Base-by-base conservation (phyloP, 2,113 vertebrate species). In the Sitta europaea region DNA sequence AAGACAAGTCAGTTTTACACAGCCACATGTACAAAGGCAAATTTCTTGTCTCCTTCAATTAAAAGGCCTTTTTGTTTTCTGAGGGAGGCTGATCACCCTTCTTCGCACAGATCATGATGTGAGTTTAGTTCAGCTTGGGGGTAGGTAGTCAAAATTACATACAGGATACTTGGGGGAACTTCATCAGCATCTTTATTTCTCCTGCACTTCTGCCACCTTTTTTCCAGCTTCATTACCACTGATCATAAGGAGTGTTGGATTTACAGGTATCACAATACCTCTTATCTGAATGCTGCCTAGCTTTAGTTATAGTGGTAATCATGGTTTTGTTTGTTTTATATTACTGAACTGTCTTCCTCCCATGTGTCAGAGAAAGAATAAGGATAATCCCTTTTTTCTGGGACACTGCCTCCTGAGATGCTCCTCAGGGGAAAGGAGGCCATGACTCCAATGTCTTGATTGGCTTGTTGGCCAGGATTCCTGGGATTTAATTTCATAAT, bases 1-100 rank as follows among this genome's bases (percentile, higher is more conserved):
- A 66, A 74, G 53, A 40, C n/a, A 28, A 36, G 36, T 74, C n/a
- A 47, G 40, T 74, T 90, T 67, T 88, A 53, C n/a, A 47, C 12
- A 62, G 67, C 27, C 33, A 47, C 40, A n/a, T 0, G 0, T 55
- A 58, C 48, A 66, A 23, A 62, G 43, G 38, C 38, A 78, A 17
- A 36, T 65, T 85, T 85, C 29, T 70, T 0, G 0, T 38, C 14
- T 62, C 23, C 20, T 78, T 62, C 33, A 62, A 6, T 70, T 73
- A n/a, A 54, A 51, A 53, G 10, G 7, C 31, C 28, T 35, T 94
- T 77, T 36, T 70, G 51, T 73, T 90, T 84, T 33, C 38, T 35
- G 48, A 42, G 29, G 14, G 63, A 57, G 36, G 42, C 38, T 28
- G 27, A 31, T 43, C 29, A 31, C 57, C 20, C 33, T 78, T 78